Conservation (phyloP, 2,888 invertebrate species). For the Ectemnius continuus region DNA sequence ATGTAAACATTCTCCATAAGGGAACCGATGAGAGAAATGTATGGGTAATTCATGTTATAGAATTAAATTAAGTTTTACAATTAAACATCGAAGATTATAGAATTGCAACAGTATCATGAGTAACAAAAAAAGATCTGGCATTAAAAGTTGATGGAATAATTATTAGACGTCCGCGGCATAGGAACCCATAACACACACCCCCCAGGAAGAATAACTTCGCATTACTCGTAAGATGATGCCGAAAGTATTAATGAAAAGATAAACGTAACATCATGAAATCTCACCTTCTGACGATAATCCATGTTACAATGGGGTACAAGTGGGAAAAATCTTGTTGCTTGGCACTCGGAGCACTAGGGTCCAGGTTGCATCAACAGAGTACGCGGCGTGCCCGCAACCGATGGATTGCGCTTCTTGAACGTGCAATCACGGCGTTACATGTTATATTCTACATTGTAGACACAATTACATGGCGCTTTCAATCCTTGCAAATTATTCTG, state of each 20-base stretch:
- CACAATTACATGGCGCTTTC: constrained; percentile 26
- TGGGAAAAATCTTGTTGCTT: constrained; percentile 62
- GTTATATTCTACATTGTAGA: constrained; percentile 37
- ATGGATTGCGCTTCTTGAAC: constrained; percentile 21
- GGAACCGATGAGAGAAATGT: background rate
- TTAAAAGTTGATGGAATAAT: no score
- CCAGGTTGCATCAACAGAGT: constrained; percentile 62
- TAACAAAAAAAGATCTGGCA: no score
- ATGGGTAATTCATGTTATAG: no score
- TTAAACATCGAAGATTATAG: no score
- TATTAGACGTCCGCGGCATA: no score
- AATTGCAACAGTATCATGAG: background rate
- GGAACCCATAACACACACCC: no score
- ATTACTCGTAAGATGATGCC: background rate
- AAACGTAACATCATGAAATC: constrained; percentile 9
- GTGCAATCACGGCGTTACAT: constrained; percentile 15
- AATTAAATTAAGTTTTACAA: no score
- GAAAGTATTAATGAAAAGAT: background rate
- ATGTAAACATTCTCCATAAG: background rate
- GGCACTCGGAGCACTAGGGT: constrained; percentile 58
- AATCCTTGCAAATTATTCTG: constrained; percentile 30
- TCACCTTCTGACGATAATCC: constrained; percentile 72
- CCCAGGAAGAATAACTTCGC: background rate
- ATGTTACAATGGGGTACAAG: constrained; percentile 64
- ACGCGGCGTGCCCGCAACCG: constrained; percentile 30